These are phyloP conservation scores for Indri indri DNA, from an alignment of 2,113 vertebrate genomes.

Conservation along the genomic window DNA sequence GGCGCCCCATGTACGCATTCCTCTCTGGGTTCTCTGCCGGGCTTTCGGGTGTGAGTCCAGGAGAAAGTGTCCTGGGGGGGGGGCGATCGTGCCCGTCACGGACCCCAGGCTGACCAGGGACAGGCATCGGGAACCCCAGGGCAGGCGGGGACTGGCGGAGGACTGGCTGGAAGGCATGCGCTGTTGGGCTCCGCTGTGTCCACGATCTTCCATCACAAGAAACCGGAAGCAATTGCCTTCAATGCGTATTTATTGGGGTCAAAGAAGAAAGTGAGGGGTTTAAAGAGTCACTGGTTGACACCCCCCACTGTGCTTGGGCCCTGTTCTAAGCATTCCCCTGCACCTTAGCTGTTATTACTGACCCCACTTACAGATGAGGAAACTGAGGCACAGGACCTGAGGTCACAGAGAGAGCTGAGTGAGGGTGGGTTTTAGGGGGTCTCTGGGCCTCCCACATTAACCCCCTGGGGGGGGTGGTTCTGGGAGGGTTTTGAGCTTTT, in stretches of 20 bases:
- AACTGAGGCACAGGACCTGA: too few species aligned
- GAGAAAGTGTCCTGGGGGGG: too few species aligned
- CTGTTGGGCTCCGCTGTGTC: not conserved
- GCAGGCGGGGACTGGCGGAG: too few species aligned
- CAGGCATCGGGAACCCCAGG: too few species aligned
- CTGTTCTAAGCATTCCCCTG: not conserved
- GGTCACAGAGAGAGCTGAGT: not conserved
- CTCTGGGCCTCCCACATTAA: not conserved
- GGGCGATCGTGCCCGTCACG: too few species aligned
- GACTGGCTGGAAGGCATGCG: not conserved
- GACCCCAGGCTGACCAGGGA: not conserved
- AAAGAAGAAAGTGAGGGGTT: too few species aligned
- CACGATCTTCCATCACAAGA: accelerated
- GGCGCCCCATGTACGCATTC: too few species aligned
- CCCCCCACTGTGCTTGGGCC: not conserved
- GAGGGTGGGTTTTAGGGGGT: not conserved
- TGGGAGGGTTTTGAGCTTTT: not conserved
- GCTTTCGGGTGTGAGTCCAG: too few species aligned
- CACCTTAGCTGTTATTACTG: not conserved
- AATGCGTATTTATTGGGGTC: too few species aligned
- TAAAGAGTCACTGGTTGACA: not conserved
- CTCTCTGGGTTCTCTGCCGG: too few species aligned
- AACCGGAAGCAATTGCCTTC: not conserved
- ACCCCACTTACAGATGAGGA: not conserved
- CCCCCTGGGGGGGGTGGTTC: not conserved